Percentiles rank a stretch among this genome's conserved stretches.
phyloP scores from a whole-genome alignment of 2,888 invertebrate species.

The Poecilobothrus nobilitatus region DNA sequence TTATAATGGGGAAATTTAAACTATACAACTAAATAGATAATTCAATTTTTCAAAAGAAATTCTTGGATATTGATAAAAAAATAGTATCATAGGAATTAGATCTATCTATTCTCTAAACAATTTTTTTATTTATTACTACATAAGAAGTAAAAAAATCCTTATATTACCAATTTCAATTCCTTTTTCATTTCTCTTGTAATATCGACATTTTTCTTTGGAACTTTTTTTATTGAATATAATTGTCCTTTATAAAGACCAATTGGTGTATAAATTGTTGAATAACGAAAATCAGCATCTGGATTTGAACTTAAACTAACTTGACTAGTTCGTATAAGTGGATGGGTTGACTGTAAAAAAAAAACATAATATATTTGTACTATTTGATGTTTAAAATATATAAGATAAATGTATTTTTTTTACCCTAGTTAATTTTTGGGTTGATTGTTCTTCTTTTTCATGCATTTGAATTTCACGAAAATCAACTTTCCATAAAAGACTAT shows the following conservation, averaged over 20 bases:
- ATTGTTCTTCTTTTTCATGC: conserved; percentile 49
- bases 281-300: conserved; percentile 81
- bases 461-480: conserved; percentile 83
- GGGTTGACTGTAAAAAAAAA: conserved; percentile 27
- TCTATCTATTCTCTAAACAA: too few species aligned
- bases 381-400: neutral
- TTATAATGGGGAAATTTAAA: too few species aligned
- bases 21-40: too few species aligned
- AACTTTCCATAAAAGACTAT: conserved; percentile 88
- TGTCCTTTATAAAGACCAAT: conserved; percentile 83
- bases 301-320: conserved; percentile 89
- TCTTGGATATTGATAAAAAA: too few species aligned
- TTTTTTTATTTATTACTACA: too few species aligned
- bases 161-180: conserved; percentile 75
- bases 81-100: too few species aligned
- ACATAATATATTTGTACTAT: neutral
- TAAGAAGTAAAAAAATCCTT: neutral
- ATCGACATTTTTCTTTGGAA: conserved; percentile 77
- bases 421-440: conserved; percentile 40
- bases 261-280: conserved; percentile 82
- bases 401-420: conserved; percentile 25
- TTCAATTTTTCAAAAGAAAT: too few species aligned
- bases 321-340: conserved; percentile 67
- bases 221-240: conserved; percentile 76
- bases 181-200: conserved; percentile 86